Percentiles rank a stretch among this genome's conserved stretches.
phyloP scores from a whole-genome alignment of 2,797 vertebrate genomes.

The Benthosema pterotum region DNA sequence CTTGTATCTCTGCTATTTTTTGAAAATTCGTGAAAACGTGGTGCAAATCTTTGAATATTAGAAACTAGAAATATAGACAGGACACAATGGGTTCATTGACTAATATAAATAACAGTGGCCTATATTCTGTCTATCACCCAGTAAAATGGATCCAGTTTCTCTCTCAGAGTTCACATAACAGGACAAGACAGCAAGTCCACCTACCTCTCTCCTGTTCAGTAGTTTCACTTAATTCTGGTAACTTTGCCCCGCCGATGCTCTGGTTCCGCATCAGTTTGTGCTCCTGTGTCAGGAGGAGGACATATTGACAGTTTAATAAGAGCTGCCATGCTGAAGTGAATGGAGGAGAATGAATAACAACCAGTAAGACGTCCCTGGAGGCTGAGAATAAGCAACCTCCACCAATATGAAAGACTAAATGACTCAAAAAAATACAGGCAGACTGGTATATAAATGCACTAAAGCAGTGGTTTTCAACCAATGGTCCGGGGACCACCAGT shows the following conservation, averaged over 20 bases:
- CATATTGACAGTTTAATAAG: neutral
- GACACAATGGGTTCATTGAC: no score
- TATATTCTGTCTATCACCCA: constrained; percentile 27
- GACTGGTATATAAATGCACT: neutral
- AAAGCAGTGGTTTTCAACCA: no score
- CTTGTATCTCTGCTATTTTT: no score
- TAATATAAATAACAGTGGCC: no score
- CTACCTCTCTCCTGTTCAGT: constrained; percentile 95
- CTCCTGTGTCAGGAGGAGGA: constrained; percentile 76
- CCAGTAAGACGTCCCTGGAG: no score
- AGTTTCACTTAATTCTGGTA: constrained; percentile 93
- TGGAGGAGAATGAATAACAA: neutral
- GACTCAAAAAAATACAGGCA: constrained; percentile 7
- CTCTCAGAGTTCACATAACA: neutral
- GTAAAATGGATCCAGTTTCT: no score
- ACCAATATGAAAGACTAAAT: no score
- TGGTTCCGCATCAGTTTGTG: constrained; percentile 95
- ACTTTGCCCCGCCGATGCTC: constrained; percentile 88
- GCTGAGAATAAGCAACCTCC: no score
- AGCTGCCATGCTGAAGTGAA: neutral
- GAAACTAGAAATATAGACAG: no score
- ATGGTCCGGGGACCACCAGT: no score
- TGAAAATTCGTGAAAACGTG: no score
- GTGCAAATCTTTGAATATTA: no score
- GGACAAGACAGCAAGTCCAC: constrained; percentile 16